Evolutionary conservation across 2,888 invertebrate genomes (phyloP).

Genomic region (Diadegma fenestrale): DNA sequence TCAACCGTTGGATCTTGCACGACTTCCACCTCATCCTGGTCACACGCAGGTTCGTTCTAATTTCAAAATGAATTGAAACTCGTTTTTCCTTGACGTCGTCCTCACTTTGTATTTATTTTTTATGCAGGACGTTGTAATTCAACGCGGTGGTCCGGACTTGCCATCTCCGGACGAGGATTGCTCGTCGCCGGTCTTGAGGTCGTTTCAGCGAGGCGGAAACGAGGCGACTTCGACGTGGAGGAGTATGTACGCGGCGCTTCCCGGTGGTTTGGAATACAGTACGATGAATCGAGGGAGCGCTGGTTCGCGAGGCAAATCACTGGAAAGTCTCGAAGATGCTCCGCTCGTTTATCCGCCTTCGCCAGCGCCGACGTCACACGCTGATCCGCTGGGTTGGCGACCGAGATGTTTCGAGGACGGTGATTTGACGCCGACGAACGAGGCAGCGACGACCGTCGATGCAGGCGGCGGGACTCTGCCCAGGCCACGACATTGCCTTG

Average conservation of each 20-base stretch:
- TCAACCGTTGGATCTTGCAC: slow-evolving; percentile 84
- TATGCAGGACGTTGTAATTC: slow-evolving; percentile 82
- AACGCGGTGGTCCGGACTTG: slow-evolving; percentile 81
- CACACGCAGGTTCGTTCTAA: slow-evolving; percentile 83
- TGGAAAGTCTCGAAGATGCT: slow-evolving; percentile 94
- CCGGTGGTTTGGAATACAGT: slow-evolving; percentile 78
- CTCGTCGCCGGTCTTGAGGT: slow-evolving; percentile 83
- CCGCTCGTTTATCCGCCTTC: slow-evolving; percentile 83
- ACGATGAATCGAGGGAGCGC: slow-evolving; percentile 86
- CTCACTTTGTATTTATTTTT: neutral
- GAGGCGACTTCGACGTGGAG: slow-evolving; percentile 79
- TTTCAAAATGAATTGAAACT: neutral
- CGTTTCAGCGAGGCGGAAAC: slow-evolving; percentile 79
- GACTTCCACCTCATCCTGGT: slow-evolving; percentile 86
- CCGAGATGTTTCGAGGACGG: slow-evolving; percentile 94
- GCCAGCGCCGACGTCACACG: slow-evolving; percentile 80
- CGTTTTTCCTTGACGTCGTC: neutral
- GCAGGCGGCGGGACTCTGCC: slow-evolving; percentile 94
- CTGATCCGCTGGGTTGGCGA: slow-evolving; percentile 88
- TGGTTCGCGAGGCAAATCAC: slow-evolving; percentile 92
- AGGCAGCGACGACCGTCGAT: slow-evolving; percentile 87
- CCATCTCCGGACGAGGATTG: slow-evolving; percentile 84
- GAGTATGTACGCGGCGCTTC: slow-evolving; percentile 83
- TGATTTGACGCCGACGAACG: slow-evolving; percentile 95
- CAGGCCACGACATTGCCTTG: slow-evolving; percentile 91